Percentiles rank a stretch among this genome's conserved stretches.
These are phyloP conservation scores for Nemapogon koenigi DNA, from an alignment of 2,888 invertebrate genomes.

Conservation along the genomic window DNA sequence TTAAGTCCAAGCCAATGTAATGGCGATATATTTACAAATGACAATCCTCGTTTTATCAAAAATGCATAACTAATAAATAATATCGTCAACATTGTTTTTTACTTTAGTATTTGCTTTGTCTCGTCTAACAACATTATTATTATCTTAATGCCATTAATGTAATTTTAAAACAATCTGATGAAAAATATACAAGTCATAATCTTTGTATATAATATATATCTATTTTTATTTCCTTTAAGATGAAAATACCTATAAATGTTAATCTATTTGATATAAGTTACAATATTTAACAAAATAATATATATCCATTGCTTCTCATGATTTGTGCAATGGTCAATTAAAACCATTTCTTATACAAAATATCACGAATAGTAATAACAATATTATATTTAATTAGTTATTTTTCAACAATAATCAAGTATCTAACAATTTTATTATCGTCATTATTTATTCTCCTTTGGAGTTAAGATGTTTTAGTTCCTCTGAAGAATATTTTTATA, in stretches of 20 bases:
- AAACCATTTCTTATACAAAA: no score
- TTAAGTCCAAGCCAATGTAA: constrained; percentile 2
- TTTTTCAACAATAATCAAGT: no score
- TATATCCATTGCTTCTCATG: neutral
- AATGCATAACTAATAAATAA: neutral
- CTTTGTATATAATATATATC: neutral
- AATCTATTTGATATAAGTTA: neutral
- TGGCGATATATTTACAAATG: constrained; percentile 7
- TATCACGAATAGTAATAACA: no score
- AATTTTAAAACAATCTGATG: neutral
- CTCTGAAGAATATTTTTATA: no score
- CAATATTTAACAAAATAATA: neutral
- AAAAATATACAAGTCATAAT: neutral
- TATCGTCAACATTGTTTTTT: neutral
- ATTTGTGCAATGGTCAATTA: no score
- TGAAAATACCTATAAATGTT: neutral
- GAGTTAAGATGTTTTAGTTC: no score
- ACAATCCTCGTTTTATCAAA: neutral
- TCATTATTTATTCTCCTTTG: no score
- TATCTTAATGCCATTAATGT: neutral
- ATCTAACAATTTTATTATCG: no score
- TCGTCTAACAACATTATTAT: neutral
- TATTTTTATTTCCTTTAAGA: neutral
- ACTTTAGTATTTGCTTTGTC: neutral
- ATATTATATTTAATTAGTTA: no score